Conservation (phyloP, 2,797 vertebrate genomes). For the Knipowitschia caucasica region DNA sequence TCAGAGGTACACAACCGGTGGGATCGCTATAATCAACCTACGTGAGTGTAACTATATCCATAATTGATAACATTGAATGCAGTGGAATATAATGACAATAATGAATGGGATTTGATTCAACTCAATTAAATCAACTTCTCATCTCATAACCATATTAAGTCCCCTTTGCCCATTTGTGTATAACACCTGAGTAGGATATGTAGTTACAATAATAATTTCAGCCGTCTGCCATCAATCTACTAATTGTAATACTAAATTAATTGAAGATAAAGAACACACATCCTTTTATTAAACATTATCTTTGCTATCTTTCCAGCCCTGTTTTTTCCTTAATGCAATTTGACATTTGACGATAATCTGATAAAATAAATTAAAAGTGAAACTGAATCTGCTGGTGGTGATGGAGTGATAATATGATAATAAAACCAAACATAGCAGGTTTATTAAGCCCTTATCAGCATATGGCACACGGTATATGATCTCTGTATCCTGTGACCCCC, state of each 20-base stretch:
- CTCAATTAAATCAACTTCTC: no score
- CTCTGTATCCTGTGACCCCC: constrained; percentile 42
- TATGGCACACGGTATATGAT: constrained; percentile 14
- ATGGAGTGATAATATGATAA: constrained; percentile 10
- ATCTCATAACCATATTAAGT: no score
- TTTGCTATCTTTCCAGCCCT: neutral
- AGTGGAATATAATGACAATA: no score
- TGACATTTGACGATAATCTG: constrained; percentile 15
- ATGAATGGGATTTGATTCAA: no score
- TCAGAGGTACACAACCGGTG: constrained; percentile 20
- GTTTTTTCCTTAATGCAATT: constrained; percentile 4
- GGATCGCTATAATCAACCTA: no score
- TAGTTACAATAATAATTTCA: neutral
- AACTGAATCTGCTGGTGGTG: constrained; percentile 5
- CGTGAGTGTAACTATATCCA: no score
- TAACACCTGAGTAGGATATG: neutral
- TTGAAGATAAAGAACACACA: neutral
- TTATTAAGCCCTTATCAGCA: constrained; percentile 12
- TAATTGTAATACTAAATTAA: neutral
- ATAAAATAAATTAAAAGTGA: constrained; percentile 15
- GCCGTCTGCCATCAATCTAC: neutral
- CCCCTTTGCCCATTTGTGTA: no score
- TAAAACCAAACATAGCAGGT: constrained; percentile 3
- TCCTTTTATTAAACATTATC: neutral
- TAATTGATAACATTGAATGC: no score